phyloP scores from a whole-genome alignment of 2,888 invertebrate genomes.

The Labia minor region DNA sequence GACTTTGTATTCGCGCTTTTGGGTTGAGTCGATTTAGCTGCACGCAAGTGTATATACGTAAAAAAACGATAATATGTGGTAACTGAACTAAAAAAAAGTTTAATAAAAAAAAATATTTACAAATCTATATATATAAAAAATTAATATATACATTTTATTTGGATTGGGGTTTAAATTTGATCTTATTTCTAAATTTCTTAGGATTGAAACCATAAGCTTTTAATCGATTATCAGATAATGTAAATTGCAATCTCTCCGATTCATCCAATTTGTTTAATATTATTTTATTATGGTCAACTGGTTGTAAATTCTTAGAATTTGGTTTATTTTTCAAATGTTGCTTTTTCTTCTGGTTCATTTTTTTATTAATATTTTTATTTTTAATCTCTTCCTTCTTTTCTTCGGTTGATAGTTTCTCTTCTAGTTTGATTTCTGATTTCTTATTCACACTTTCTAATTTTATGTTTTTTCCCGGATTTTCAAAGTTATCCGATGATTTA shows the following conservation, averaged over 20 bases:
- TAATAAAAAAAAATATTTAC: not conserved
- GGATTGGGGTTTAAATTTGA: conserved; percentile 45
- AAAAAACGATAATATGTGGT: too few species aligned
- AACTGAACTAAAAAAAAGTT: not conserved
- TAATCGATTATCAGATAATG: conserved; percentile 65
- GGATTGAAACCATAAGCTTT: conserved; percentile 88
- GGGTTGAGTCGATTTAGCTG: too few species aligned
- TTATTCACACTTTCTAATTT: too few species aligned
- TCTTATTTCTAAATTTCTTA: conserved; percentile 69
- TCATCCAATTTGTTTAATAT: conserved; percentile 34
- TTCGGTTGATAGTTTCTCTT: conserved; percentile 28
- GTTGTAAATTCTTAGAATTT: too few species aligned
- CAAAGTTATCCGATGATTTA: too few species aligned
- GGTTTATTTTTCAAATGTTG: conserved; percentile 29
- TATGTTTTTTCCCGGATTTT: too few species aligned
- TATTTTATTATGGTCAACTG: too few species aligned
- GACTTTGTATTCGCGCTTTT: too few species aligned
- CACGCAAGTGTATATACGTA: too few species aligned
- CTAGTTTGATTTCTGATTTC: too few species aligned
- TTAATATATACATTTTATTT: not conserved
- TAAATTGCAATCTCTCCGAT: conserved; percentile 30
- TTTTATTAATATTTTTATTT: conserved; percentile 22
- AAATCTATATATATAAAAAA: not conserved
- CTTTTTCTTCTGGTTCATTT: conserved; percentile 21
- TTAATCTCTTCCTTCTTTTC: conserved; percentile 24